phyloP scores from a whole-genome alignment of 2,113 vertebrate species.

The Oncorhynchus kisutch region DNA sequence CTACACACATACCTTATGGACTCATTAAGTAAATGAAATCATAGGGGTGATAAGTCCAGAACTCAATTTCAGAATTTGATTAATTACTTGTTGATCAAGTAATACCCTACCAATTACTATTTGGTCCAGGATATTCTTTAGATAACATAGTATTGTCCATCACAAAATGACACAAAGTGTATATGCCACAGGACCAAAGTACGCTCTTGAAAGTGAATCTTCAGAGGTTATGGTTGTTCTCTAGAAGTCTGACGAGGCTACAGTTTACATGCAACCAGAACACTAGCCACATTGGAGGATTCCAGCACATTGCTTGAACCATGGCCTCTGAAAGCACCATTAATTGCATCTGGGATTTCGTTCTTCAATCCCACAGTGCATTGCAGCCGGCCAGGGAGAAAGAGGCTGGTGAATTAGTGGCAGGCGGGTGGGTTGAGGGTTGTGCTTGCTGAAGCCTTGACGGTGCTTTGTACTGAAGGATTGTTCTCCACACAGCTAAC shows the following conservation, averaged over 20 bases:
- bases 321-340: slow-evolving; percentile 69
- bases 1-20: slow-evolving; percentile 35
- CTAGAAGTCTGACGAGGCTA: slow-evolving; percentile 59
- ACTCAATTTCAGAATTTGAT: not conserved
- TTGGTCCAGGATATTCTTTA: not conserved
- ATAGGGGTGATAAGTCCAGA: too few relatives aligned
- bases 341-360: slow-evolving; percentile 77
- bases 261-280: slow-evolving; percentile 53
- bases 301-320: slow-evolving; percentile 66
- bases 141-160: not conserved
- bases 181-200: not conserved
- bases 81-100: not conserved
- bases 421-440: slow-evolving; percentile 68
- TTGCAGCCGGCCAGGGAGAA: slow-evolving; percentile 57
- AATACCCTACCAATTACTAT: too few relatives aligned
- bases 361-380: slow-evolving; percentile 73
- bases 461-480: slow-evolving; percentile 79
- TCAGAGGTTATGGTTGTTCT: not conserved
- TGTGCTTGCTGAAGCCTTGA: slow-evolving; percentile 75
- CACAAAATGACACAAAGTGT: not conserved
- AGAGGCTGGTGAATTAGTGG: slow-evolving; percentile 68
- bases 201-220: not conserved
- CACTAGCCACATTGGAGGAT: slow-evolving; percentile 55
- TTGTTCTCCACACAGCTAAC: slow-evolving; percentile 79
- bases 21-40: slow-evolving; percentile 52